Base-by-base conservation (phyloP, 1,140 invertebrate species). In the Drosophila jambulina region DNA sequence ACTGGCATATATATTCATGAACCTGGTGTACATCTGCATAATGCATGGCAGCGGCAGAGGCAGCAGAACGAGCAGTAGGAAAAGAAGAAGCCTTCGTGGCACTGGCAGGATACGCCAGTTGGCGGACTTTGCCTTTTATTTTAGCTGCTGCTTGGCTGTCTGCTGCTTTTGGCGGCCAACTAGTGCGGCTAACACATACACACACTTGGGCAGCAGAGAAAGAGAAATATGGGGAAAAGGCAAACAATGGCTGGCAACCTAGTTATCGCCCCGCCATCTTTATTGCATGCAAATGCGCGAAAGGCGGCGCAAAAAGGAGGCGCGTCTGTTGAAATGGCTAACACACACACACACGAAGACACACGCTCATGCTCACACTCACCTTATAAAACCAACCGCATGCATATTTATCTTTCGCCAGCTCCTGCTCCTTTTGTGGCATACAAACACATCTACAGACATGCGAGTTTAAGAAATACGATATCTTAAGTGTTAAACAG, bases 401-500 rank as follows among this genome's bases (percentile, higher is more conserved):
- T 88, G 84, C 85, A 88, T 88, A 88, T 88, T 88, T 88, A 88
- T 88, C 84, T 88, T 88, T 85, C 49, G 53, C 75, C 77, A 64
- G 32, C 62, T 51, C 53, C 58, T 70, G 58, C 61, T 62, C 45
- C 75, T 82, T 56, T 82, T 80, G 83, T 70, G 62, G 65, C 65
- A 36, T 58, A 45, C 60, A 75, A 48, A 58, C 69, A 74, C 45
- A 75, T 40, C 36, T 53, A 49, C 65, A 71, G 48, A 59, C 43
- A 75, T 62, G 68, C 56, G 19, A 69, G 46, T 78, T 49, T 70
- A 88, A 88, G 84, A 88, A 84, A 85, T 88, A 90, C 84, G 85
- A 88, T 88, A 88, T 88, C 84, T 88, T 88, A 90, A 88, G 84
- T 88, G 84, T 88, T 88, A 88, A 88, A 84, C 81, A 90, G 84